These are phyloP conservation scores for Aix galericulata DNA, from an alignment of 2,113 vertebrate species.

Conservation along the genomic window DNA sequence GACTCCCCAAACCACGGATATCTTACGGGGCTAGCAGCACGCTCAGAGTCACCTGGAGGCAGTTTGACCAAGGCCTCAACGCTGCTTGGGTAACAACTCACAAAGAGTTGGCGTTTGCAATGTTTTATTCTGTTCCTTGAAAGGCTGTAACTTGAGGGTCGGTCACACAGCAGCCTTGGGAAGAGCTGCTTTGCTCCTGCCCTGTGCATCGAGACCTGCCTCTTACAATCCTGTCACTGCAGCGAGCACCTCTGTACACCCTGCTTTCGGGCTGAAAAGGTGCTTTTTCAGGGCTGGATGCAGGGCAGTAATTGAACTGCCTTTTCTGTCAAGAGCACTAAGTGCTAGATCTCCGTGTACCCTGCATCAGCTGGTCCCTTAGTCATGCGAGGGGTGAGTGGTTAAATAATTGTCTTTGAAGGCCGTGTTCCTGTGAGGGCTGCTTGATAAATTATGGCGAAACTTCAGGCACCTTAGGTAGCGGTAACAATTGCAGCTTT, in stretches of 20 bases:
- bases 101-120: not conserved
- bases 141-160: not conserved
- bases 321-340: not conserved
- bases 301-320: not conserved
- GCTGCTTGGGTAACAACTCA: not conserved
- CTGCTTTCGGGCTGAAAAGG: not conserved
- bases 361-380: not conserved
- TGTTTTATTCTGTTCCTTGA: not conserved
- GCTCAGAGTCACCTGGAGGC: not conserved
- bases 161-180: not conserved
- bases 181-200: not conserved
- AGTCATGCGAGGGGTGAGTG: not conserved
- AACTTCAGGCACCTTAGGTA: not conserved
- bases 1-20: rapidly evolving
- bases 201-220: not conserved
- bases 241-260: not conserved
- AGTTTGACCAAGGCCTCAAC: not conserved
- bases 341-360: not conserved
- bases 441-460: too few species aligned
- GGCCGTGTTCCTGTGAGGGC: not conserved
- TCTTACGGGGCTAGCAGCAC: rapidly evolving
- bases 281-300: not conserved
- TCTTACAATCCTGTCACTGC: not conserved
- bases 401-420: not conserved
- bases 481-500: not conserved